Evolutionary conservation across 1,140 invertebrate genomes (phyloP).

Genomic region (Eumaeus atala): DNA sequence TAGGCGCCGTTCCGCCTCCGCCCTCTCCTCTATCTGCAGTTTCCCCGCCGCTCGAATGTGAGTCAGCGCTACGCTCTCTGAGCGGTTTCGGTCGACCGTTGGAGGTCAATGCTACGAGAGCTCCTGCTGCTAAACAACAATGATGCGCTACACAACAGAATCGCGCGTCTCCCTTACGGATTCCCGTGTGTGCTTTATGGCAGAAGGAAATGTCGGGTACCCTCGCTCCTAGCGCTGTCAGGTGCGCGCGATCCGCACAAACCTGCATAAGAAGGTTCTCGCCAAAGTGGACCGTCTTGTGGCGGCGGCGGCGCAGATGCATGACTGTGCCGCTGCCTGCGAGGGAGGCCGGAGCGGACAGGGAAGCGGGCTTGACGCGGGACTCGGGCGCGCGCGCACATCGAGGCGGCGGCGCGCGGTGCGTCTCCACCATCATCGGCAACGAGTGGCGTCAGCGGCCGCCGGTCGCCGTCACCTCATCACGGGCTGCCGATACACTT

Average conservation of each 20-base stretch:
- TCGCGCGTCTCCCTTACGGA: conserved; percentile 56
- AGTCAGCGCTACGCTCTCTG: conserved; percentile 56
- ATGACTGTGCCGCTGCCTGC: conserved; percentile 71
- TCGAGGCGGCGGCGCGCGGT: conserved; percentile 65
- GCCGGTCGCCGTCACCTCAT: conserved; percentile 66
- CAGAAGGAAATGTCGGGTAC: conserved; percentile 70
- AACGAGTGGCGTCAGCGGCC: conserved; percentile 66
- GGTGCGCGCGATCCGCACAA: conserved; percentile 76
- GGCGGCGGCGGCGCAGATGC: conserved; percentile 77
- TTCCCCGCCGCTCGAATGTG: conserved; percentile 65
- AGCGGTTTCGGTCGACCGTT: conserved; percentile 48
- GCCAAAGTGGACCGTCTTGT: conserved; percentile 85
- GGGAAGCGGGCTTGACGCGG: conserved; percentile 57
- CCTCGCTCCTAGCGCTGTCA: conserved; percentile 64
- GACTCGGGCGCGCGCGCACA: conserved; percentile 62
- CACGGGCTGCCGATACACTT: conserved; percentile 31
- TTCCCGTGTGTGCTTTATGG: conserved; percentile 63
- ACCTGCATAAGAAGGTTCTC: conserved; percentile 81
- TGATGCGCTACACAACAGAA: conserved; percentile 70
- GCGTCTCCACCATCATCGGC: conserved; percentile 74
- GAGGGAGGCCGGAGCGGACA: conserved; percentile 59
- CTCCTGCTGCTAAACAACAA: conserved; percentile 65
- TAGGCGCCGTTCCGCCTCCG: conserved; percentile 35
- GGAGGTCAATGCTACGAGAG: conserved; percentile 49
- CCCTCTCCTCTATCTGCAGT: conserved; percentile 55